These are phyloP conservation scores for Argyresthia goedartella DNA, from an alignment of 2,888 invertebrate species.

Conservation along the genomic window DNA sequence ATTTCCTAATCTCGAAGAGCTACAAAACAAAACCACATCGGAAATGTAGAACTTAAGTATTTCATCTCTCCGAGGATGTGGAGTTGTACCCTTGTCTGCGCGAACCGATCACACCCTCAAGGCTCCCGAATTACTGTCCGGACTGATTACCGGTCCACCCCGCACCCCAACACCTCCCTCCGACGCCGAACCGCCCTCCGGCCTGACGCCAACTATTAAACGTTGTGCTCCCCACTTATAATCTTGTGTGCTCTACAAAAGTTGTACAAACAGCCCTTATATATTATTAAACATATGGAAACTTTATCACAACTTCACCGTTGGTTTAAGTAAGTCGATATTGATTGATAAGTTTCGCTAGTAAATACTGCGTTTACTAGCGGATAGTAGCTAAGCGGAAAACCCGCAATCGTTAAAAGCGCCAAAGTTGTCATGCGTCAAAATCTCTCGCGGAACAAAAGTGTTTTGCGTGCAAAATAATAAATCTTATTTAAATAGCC, in stretches of 20 bases:
- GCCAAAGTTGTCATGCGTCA: too few species aligned
- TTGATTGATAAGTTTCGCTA: constrained; percentile 33
- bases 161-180: constrained; percentile 18
- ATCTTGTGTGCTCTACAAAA: constrained; percentile 54
- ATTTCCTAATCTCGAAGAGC: constrained; percentile 67
- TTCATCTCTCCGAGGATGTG: constrained; percentile 64
- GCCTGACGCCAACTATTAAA: constrained; percentile 59
- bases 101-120: constrained; percentile 68
- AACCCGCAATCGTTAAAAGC: too few species aligned
- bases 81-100: constrained; percentile 63
- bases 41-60: constrained; percentile 67
- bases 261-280: constrained; percentile 57
- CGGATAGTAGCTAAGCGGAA: too few species aligned
- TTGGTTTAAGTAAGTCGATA: constrained; percentile 40
- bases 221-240: constrained; percentile 65
- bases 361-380: too few species aligned
- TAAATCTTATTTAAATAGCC: constrained; percentile 41
- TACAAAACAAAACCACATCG: constrained; percentile 68
- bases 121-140: constrained; percentile 67
- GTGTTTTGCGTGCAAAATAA: constrained; percentile 12
- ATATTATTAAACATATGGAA: constrained; percentile 62
- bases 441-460: too few species aligned
- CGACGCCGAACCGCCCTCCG: constrained; percentile 20
- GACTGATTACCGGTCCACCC: constrained; percentile 54
- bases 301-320: constrained; percentile 44